phyloP scores from a whole-genome alignment of 2,113 vertebrate genomes.

The human region GRCh38 chr3:57048501-57049000 shows the following conservation, averaged over 20 bases:
- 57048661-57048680: background rate
- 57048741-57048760: background rate
- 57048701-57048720: background rate
- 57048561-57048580: background rate
- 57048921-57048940: background rate
- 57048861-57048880: background rate
- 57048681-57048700: background rate
- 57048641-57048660: background rate
- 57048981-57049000: background rate
- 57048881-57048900: background rate
- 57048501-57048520: background rate
- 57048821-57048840: background rate
- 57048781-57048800: background rate
- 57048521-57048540: background rate
- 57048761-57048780: background rate
- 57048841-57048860: slow-evolving; percentile 22
- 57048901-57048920: background rate
- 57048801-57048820: background rate
- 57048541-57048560: background rate
- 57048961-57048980: background rate
- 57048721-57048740: background rate
- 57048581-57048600: background rate
- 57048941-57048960: background rate
- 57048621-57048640: background rate
- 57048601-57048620: background rate